Percentiles rank a stretch among this genome's conserved stretches.
Evolutionary conservation across 2,797 vertebrate species (phyloP).

Genomic region (Phaenicophaeus curvirostris): DNA sequence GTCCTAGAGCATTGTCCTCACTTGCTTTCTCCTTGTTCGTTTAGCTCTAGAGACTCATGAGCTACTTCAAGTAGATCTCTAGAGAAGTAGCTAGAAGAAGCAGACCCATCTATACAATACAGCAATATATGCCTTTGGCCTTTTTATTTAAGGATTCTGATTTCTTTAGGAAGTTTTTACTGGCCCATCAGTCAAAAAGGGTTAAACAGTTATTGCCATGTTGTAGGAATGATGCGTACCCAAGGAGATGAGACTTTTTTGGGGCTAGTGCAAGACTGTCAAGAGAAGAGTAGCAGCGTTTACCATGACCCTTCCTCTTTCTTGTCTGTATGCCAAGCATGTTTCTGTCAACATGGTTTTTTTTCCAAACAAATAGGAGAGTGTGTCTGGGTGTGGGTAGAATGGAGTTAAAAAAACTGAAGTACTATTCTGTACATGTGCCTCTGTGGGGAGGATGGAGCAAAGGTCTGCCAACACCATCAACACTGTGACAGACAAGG

Average conservation of each 20-base stretch:
- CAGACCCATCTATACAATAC: not conserved
- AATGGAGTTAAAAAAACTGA: not conserved
- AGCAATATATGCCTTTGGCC: not conserved
- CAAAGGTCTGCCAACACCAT: not conserved
- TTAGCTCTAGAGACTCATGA: not conserved
- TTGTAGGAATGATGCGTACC: not conserved
- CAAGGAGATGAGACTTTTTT: not conserved
- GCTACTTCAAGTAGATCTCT: not conserved
- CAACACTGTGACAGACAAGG: not conserved
- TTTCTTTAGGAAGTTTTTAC: not conserved
- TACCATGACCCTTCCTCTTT: not conserved
- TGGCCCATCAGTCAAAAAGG: not conserved
- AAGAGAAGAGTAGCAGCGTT: not conserved
- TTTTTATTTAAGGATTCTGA: not conserved
- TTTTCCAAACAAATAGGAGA: not conserved
- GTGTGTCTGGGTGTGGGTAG: not conserved
- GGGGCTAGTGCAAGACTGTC: not conserved
- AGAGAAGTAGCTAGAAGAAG: not conserved
- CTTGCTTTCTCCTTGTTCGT: not conserved
- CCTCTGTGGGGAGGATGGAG: not conserved
- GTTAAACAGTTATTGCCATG: not conserved
- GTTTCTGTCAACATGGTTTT: not conserved
- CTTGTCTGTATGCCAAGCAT: rapidly evolving
- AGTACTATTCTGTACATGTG: rapidly evolving
- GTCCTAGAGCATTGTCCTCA: not conserved